Conservation (phyloP, 2,888 invertebrate genomes). For the Eristalis arbustorum region DNA sequence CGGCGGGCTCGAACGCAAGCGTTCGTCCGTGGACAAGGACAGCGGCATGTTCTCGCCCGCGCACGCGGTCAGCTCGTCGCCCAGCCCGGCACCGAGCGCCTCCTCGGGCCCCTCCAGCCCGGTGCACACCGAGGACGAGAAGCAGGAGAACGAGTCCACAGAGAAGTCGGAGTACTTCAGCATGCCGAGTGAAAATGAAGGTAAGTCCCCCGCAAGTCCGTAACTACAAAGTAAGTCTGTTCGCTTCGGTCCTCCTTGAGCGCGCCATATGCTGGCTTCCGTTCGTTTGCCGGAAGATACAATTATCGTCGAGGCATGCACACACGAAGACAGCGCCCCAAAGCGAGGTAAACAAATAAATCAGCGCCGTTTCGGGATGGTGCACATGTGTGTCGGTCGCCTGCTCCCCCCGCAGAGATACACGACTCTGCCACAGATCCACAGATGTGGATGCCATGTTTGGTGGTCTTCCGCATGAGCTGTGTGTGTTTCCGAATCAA, state of each 20-base stretch:
- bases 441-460: slow-evolving; percentile 8
- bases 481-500: slow-evolving; percentile 18
- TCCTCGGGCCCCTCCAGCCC: slow-evolving; percentile 80
- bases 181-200: slow-evolving; percentile 78
- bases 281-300: slow-evolving; percentile 51
- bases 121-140: slow-evolving; percentile 81
- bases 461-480: slow-evolving; percentile 27
- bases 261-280: slow-evolving; percentile 28
- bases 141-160: slow-evolving; percentile 83
- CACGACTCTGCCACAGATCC: slow-evolving; percentile 27
- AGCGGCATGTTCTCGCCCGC: slow-evolving; percentile 72
- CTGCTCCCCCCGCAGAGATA: neutral
- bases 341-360: slow-evolving; percentile 53
- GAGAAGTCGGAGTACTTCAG: slow-evolving; percentile 81
- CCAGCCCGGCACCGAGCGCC: slow-evolving; percentile 78
- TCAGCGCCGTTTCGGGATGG: slow-evolving; percentile 23
- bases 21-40: slow-evolving; percentile 76
- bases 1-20: slow-evolving; percentile 72
- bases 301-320: slow-evolving; percentile 45
- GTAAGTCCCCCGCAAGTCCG: slow-evolving; percentile 74
- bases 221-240: too few relatives aligned
- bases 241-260: neutral
- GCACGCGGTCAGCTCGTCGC: slow-evolving; percentile 74
- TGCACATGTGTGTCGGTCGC: slow-evolving; percentile 39
- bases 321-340: slow-evolving; percentile 13